phyloP scores from a whole-genome alignment of 2,888 invertebrate species.

The Pecten maximus region DNA sequence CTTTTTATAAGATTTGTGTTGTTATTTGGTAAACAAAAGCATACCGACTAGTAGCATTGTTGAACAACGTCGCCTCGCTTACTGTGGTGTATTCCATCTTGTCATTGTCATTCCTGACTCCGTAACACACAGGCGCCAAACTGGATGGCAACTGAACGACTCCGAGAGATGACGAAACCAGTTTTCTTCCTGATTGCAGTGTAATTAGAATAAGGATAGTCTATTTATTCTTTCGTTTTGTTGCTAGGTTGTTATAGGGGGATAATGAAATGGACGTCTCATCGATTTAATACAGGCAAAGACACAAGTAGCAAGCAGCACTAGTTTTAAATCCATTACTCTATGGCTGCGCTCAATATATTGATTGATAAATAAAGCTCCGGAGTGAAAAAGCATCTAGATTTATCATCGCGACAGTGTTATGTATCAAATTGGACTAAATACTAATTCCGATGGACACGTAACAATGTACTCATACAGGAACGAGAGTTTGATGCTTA shows the following conservation, averaged over 20 bases:
- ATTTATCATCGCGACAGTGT: constrained; percentile 19
- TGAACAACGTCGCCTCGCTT: background rate
- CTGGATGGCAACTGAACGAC: background rate
- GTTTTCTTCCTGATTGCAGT: constrained; percentile 13
- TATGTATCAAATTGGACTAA: constrained; percentile 33
- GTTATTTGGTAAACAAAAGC: constrained; percentile 15
- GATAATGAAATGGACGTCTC: constrained; percentile 32
- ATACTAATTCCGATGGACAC: constrained; percentile 30
- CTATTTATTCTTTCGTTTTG: constrained; percentile 28
- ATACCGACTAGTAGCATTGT: background rate
- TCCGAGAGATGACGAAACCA: background rate
- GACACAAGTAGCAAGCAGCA: constrained; percentile 24
- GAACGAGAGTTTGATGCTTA: background rate
- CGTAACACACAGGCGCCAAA: background rate
- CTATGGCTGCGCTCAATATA: constrained; percentile 14
- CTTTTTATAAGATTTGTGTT: constrained; percentile 8
- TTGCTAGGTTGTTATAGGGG: constrained; percentile 13
- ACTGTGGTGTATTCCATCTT: background rate
- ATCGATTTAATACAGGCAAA: constrained; percentile 33
- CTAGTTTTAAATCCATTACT: constrained; percentile 33
- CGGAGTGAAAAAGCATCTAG: constrained; percentile 23
- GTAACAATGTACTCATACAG: background rate
- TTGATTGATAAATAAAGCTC: constrained; percentile 26
- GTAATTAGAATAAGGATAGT: constrained; percentile 33
- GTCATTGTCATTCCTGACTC: background rate